phyloP scores from a whole-genome alignment of 1,140 invertebrate species.

The Apocrypta bakeri region DNA sequence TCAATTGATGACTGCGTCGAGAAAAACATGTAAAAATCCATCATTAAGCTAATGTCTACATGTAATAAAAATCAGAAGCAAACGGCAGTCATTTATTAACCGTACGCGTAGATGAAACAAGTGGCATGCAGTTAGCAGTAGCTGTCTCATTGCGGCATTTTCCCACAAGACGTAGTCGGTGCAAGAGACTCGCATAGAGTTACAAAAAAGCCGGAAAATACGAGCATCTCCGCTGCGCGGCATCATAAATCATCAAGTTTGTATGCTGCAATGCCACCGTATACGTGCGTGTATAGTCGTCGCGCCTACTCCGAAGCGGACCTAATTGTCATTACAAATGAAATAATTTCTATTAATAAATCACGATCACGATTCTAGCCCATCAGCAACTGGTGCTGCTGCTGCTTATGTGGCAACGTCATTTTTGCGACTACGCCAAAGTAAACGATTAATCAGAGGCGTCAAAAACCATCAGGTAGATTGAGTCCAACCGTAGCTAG shows the following conservation, averaged over 20 bases:
- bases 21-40: no score
- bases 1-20: no score
- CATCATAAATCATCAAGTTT: conserved; percentile 34
- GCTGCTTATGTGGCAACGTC: neutral
- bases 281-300: no score
- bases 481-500: neutral
- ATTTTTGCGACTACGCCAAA: conserved; percentile 14
- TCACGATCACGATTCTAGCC: conserved; percentile 35
- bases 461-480: conserved; percentile 34
- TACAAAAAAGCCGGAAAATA: neutral
- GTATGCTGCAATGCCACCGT: neutral
- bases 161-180: conserved; percentile 23
- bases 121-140: no score
- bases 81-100: no score
- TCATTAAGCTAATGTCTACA: no score
- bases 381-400: neutral
- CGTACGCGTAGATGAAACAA: no score
- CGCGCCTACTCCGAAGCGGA: neutral
- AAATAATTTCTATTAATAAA: conserved; percentile 47
- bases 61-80: no score
- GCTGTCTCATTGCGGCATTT: conserved; percentile 11
- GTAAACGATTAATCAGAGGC: conserved; percentile 36
- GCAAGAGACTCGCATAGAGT: no score
- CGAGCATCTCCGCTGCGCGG: neutral
- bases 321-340: conserved; percentile 49